These are phyloP conservation scores for Megalopta genalis DNA, from an alignment of 1,140 invertebrate species.

Conservation along the genomic window DNA sequence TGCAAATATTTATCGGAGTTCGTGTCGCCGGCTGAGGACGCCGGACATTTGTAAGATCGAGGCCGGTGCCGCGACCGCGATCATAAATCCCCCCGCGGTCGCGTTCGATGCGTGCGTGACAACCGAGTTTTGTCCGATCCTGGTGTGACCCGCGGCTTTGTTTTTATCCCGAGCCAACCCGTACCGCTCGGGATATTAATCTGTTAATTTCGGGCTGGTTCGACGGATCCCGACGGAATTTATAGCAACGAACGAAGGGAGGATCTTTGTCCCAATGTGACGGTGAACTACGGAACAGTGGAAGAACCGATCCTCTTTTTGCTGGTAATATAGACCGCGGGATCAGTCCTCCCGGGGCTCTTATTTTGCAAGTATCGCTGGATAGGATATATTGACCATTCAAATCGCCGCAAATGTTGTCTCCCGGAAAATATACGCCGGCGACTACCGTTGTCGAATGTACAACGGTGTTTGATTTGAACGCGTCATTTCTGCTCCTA, in stretches of 20 bases:
- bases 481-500: too few relatives aligned
- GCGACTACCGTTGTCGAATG: too few relatives aligned
- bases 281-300: background rate
- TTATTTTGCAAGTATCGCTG: background rate
- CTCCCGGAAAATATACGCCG: too few relatives aligned
- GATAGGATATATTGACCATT: background rate
- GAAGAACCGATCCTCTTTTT: background rate
- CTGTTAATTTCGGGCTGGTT: conserved; percentile 17
- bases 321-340: background rate
- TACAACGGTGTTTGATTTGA: too few relatives aligned
- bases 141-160: conserved; percentile 18
- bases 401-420: background rate
- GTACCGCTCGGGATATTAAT: conserved; percentile 30
- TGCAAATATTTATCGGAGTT: conserved; percentile 48
- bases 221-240: conserved; percentile 14
- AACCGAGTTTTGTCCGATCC: conserved; percentile 17
- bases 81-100: conserved; percentile 56
- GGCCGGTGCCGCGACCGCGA: conserved; percentile 9
- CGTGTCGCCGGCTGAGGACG: background rate
- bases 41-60: conserved; percentile 30
- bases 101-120: conserved; percentile 25
- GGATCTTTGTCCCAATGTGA: conserved; percentile 16
- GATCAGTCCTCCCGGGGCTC: background rate
- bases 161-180: conserved; percentile 40
- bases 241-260: conserved; percentile 17